Evolutionary conservation across 2,113 vertebrate genomes (phyloP).

Genomic region (Gallinago jamesoni): DNA sequence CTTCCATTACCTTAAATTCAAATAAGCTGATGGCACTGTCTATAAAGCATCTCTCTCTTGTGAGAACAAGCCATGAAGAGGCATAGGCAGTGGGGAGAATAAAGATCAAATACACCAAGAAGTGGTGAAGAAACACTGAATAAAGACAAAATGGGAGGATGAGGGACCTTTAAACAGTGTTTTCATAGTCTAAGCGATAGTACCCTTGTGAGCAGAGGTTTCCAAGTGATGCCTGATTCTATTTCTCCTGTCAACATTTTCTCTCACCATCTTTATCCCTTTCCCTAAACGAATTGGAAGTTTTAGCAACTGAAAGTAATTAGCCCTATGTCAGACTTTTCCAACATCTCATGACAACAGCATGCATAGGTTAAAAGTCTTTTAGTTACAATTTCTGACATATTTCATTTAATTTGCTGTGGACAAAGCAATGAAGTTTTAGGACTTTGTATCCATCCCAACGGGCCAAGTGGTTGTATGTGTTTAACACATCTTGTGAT

Average conservation of each 20-base stretch:
- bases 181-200: neutral
- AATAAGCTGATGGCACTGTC: neutral
- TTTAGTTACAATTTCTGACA: neutral
- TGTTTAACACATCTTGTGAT: neutral
- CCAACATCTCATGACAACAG: neutral
- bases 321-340: neutral
- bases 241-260: neutral
- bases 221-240: neutral
- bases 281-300: neutral
- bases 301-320: neutral
- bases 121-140: neutral
- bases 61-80: neutral
- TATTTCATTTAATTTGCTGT: neutral
- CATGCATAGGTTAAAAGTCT: neutral
- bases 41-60: neutral
- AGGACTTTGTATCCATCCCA: neutral
- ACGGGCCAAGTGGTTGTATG: neutral
- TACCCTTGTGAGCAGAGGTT: neutral
- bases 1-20: slow-evolving; percentile 57
- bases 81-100: neutral
- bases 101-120: neutral
- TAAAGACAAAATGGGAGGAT: neutral
- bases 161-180: neutral
- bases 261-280: neutral
- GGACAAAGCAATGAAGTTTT: neutral